A percentile compares a stretch with the other conserved stretches of the same genome.
These are phyloP conservation scores for Cardinalis cardinalis DNA, from an alignment of 2,113 vertebrate species.

Conservation along the genomic window DNA sequence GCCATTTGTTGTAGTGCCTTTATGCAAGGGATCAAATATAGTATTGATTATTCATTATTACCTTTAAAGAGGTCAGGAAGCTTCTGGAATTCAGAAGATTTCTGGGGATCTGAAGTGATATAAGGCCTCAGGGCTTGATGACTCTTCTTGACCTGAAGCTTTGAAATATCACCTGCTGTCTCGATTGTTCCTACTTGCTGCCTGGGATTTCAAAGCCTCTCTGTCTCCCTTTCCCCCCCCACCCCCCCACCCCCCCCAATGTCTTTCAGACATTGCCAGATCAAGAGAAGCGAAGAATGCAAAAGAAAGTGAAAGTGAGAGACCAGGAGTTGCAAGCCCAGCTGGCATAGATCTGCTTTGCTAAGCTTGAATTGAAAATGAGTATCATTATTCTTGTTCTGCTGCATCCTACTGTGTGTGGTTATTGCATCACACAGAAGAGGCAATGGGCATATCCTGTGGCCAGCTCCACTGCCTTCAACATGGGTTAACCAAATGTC, in stretches of 20 bases:
- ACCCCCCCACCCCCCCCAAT: too few relatives aligned
- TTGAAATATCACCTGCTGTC: constrained; percentile 62
- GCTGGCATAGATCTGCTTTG: constrained; percentile 24
- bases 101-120: constrained; percentile 10
- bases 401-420: neutral
- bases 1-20: constrained; percentile 19
- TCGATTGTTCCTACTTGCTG: constrained; percentile 32
- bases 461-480: neutral
- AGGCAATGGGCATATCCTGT: neutral
- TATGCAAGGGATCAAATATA: constrained; percentile 46
- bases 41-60: constrained; percentile 61
- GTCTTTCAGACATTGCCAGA: constrained; percentile 24
- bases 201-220: constrained; percentile 42
- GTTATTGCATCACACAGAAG: neutral
- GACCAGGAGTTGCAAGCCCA: neutral
- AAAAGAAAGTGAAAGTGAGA: constrained; percentile 35
- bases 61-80: constrained; percentile 43
- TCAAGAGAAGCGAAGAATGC: constrained; percentile 44
- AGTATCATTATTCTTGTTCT: constrained; percentile 8
- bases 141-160: constrained; percentile 50
- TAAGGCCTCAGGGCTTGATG: constrained; percentile 17
- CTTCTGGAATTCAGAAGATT: constrained; percentile 51
- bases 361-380: constrained; percentile 13
- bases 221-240: neutral
- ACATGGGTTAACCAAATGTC: neutral